Evolutionary conservation across 2,797 vertebrate genomes (phyloP).

Genomic region (Danio kyathit): DNA sequence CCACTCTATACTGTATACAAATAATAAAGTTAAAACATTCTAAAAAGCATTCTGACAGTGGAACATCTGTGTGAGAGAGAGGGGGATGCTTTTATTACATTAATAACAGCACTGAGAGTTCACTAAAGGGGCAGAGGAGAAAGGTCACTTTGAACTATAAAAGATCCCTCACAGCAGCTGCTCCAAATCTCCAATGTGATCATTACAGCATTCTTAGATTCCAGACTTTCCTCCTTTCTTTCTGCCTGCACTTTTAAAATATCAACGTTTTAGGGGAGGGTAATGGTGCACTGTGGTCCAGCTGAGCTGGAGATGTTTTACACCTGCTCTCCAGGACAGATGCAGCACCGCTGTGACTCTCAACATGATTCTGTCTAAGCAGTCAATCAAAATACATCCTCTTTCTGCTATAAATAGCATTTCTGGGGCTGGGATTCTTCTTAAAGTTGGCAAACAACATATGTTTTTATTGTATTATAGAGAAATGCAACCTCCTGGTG

Average conservation of each 20-base stretch:
- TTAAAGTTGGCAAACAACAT: not conserved
- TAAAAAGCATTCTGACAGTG: not conserved
- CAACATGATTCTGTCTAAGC: not conserved
- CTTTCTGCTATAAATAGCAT: not conserved
- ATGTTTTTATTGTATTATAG: not conserved
- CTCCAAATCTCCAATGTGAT: constrained; percentile 24
- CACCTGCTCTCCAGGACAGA: not conserved
- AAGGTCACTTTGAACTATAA: constrained; percentile 30
- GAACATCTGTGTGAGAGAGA: not conserved
- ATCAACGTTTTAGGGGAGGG: not conserved
- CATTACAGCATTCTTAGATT: constrained; percentile 14
- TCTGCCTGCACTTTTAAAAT: constrained; percentile 7
- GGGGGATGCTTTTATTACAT: constrained; percentile 22
- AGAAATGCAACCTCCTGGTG: too few species aligned
- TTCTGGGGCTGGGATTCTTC: not conserved
- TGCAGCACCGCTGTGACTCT: not conserved
- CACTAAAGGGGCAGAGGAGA: constrained; percentile 5
- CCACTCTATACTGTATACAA: not conserved
- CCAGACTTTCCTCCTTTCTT: not conserved
- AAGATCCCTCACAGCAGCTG: constrained; percentile 28
- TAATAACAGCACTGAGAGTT: constrained; percentile 22
- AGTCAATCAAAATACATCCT: not conserved
- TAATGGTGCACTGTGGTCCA: not conserved
- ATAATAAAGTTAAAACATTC: not conserved
- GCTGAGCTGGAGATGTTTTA: constrained; percentile 2